Evolutionary conservation across 2,797 vertebrate genomes (phyloP).

Genomic region (Pipistrellus pipistrellus): DNA sequence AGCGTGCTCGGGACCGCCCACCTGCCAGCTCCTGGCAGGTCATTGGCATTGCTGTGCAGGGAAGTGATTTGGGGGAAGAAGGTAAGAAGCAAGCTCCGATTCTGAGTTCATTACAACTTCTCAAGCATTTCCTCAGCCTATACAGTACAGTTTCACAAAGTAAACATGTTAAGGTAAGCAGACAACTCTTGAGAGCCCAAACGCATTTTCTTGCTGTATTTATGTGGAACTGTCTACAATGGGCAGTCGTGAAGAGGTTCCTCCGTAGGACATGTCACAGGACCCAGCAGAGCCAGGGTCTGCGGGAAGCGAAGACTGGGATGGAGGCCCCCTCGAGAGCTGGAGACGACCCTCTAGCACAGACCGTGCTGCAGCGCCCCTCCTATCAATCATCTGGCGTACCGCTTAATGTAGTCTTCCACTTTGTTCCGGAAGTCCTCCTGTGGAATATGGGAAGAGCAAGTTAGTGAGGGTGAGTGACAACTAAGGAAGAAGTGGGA

Average conservation of each 20-base stretch:
- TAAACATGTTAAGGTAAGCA: constrained; percentile 85
- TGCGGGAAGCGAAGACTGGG: constrained; percentile 41
- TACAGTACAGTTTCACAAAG: constrained; percentile 85
- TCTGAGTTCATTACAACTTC: constrained; percentile 78
- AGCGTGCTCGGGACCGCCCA: constrained; percentile 78
- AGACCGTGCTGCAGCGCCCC: constrained; percentile 70
- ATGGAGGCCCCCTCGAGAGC: constrained; percentile 64
- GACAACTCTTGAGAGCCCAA: constrained; percentile 84
- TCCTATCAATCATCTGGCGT: constrained; percentile 98
- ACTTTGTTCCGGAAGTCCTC: constrained; percentile 98
- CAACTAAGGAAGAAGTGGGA: neutral
- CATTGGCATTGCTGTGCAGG: constrained; percentile 46
- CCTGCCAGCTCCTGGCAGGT: constrained; percentile 61
- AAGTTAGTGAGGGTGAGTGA: rapidly evolving
- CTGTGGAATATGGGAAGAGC: constrained; percentile 84
- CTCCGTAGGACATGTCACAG: constrained; percentile 74
- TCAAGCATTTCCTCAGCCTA: constrained; percentile 83
- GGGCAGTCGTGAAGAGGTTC: constrained; percentile 84
- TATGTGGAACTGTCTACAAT: constrained; percentile 65
- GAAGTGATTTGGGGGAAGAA: constrained; percentile 47
- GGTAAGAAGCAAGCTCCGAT: constrained; percentile 79
- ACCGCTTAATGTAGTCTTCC: constrained; percentile 98
- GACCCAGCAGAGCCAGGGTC: constrained; percentile 79
- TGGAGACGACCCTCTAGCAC: constrained; percentile 64
- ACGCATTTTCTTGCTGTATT: constrained; percentile 82